Evolutionary conservation across 2,888 invertebrate species (phyloP), one percentile per base, ranked within the genome.

Genomic region (Cheilosia scutellata): DNA sequence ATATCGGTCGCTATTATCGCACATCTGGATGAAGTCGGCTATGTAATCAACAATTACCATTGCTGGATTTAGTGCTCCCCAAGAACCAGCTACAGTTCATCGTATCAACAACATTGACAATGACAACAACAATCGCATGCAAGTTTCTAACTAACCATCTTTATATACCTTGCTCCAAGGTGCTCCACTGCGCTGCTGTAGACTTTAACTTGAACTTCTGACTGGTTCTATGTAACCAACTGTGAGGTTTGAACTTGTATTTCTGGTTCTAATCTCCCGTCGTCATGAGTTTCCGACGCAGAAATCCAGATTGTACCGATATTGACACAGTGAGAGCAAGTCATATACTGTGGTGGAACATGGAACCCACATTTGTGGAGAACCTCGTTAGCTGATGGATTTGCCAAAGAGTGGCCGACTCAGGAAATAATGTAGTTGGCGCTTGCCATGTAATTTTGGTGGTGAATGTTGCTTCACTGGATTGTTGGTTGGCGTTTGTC

Each of bases 391-490:
- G 66, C 44, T 78, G 68, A 74, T 78, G 51, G 57, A 78, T 68
- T 66, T 44, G 20, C 47, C 7, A 42, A 53, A 20, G 25, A 51
- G 25, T 42, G 27, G 31, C 4, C n/a, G 9, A 9, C 13, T 47
- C 9, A 5, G 55, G 55, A 82, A 82, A 40, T 82, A 66, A 77
- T 77, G 49, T 55, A 57, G 60, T 66, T 63, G 42, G 57, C 20
- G 66, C 40, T 60, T 58, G 65, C 58, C 40, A 51, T 76, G 65
- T 65, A 76, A 72, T 68, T 86, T 82, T 40, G 72, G 57, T 37
- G 75, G 86, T 86, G 82, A 86, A 82, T 86, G 86, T 82, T 86
- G 86, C 76, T 82, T 76, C 20, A 72, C 82, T 80, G 72, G 80
- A 72, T 76, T 62, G 66, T 16, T n/a, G 29, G 47, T 63, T 58